These are phyloP conservation scores for Cydia splendana DNA, from an alignment of 1,140 invertebrate species.

Conservation along the genomic window DNA sequence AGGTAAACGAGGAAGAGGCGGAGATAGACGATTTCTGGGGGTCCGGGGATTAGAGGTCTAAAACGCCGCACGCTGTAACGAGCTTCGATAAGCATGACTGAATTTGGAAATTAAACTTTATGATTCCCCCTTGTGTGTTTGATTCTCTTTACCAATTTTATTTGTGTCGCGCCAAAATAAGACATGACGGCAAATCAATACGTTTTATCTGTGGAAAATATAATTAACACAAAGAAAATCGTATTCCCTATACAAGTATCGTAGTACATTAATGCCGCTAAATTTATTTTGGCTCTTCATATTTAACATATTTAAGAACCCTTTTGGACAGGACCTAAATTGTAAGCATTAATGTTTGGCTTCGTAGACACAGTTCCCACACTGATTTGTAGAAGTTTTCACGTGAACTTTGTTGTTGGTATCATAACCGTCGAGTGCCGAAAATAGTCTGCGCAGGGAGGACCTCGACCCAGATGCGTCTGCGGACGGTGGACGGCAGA, in stretches of 20 bases:
- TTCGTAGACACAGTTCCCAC: conserved; percentile 43
- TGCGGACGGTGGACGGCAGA: conserved; percentile 28
- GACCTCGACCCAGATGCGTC: conserved; percentile 67
- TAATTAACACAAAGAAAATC: no score
- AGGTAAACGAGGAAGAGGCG: conserved; percentile 58
- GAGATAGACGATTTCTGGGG: conserved; percentile 74
- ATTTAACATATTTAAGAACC: conserved; percentile 38
- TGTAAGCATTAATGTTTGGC: conserved; percentile 67
- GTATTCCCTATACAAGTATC: not conserved
- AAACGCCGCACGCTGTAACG: conserved; percentile 62
- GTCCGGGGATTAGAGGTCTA: conserved; percentile 65
- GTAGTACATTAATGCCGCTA: not conserved
- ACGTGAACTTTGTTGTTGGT: conserved; percentile 5
- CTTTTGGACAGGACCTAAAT: conserved; percentile 57
- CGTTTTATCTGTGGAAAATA: not conserved
- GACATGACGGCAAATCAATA: not conserved
- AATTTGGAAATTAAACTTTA: conserved; percentile 66
- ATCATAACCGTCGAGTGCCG: conserved; percentile 56
- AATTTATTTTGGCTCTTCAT: not conserved
- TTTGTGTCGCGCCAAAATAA: conserved; percentile 1
- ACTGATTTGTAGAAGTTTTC: conserved; percentile 18
- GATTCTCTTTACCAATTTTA: conserved; percentile 52
- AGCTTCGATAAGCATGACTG: conserved; percentile 73
- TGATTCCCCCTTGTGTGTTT: conserved; percentile 62
- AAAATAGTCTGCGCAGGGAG: conserved; percentile 56